Conservation (phyloP, 2,797 vertebrate species). For the Myotis myotis region DNA sequence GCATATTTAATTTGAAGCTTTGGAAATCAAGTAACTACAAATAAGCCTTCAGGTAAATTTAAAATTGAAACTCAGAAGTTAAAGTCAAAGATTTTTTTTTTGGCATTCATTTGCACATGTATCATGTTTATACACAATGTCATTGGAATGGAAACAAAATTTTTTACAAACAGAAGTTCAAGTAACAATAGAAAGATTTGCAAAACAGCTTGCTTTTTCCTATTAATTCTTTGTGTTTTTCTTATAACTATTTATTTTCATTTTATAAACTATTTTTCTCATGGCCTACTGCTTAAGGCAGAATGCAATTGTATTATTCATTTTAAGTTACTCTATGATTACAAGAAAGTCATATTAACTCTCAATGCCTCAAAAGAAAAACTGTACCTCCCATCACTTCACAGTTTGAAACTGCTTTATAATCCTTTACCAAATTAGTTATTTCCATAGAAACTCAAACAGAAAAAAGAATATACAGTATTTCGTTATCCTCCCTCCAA, state of each 20-base stretch:
- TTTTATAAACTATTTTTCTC: neutral
- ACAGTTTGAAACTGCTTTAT: neutral
- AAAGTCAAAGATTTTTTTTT: conserved; percentile 54
- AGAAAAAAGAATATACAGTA: neutral
- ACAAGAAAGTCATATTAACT: neutral
- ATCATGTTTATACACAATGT: conserved; percentile 66
- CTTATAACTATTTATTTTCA: neutral
- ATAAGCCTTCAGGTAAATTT: conserved; percentile 29
- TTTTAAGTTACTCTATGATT: conserved; percentile 28
- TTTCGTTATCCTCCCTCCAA: neutral
- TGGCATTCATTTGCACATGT: conserved; percentile 57
- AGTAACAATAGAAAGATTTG: conserved; percentile 53
- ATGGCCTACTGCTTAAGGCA: neutral
- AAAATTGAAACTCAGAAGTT: neutral
- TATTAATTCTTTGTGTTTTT: neutral
- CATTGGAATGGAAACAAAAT: conserved; percentile 60
- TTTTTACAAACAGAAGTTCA: conserved; percentile 20
- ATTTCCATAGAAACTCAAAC: neutral
- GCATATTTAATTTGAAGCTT: neutral
- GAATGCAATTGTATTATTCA: neutral
- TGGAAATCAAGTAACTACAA: neutral
- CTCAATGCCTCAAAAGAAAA: neutral
- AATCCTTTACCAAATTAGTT: neutral
- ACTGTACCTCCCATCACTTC: neutral
- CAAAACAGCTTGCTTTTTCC: neutral